phyloP scores from a whole-genome alignment of 1,140 invertebrate species.

The Laodelphax striatellus region DNA sequence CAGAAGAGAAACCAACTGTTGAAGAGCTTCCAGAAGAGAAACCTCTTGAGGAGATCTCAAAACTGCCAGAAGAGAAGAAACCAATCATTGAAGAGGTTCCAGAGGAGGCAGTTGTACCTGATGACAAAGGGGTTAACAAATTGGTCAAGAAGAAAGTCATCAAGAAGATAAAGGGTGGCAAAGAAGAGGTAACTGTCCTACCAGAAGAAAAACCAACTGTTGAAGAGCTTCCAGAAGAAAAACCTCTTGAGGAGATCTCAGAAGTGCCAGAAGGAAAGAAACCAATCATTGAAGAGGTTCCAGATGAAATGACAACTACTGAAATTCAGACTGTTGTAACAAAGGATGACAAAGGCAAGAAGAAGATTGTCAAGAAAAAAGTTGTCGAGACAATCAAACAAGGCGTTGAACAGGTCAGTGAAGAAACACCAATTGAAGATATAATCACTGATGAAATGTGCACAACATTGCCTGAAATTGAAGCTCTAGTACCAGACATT shows the following conservation, averaged over 20 bases:
- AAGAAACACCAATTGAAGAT: conserved; percentile 8
- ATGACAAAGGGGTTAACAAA: conserved; percentile 17
- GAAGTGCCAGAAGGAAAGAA: neutral
- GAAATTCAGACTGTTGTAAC: neutral
- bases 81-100: neutral
- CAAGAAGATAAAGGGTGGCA: conserved; percentile 21
- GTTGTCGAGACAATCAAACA: conserved; percentile 31
- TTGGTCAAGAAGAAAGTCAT: conserved; percentile 26
- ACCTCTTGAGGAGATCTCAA: conserved; percentile 3
- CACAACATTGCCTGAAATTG: conserved; percentile 1
- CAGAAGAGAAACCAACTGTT: neutral
- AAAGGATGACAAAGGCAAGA: conserved; percentile 22
- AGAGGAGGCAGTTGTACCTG: conserved; percentile 22
- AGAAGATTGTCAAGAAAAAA: conserved; percentile 25
- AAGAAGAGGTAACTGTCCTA: conserved; percentile 21
- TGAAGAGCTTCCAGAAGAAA: conserved; percentile 17
- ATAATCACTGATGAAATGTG: conserved; percentile 2
- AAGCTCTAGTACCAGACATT: neutral
- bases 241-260: neutral
- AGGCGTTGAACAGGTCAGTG: conserved; percentile 22
- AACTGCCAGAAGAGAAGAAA: neutral
- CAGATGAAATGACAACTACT: conserved; percentile 17
- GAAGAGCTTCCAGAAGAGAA: conserved; percentile 16
- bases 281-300: conserved; percentile 8
- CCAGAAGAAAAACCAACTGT: conserved; percentile 28